Conservation (phyloP, 2,113 vertebrate species). For the Corvus cornix region DNA sequence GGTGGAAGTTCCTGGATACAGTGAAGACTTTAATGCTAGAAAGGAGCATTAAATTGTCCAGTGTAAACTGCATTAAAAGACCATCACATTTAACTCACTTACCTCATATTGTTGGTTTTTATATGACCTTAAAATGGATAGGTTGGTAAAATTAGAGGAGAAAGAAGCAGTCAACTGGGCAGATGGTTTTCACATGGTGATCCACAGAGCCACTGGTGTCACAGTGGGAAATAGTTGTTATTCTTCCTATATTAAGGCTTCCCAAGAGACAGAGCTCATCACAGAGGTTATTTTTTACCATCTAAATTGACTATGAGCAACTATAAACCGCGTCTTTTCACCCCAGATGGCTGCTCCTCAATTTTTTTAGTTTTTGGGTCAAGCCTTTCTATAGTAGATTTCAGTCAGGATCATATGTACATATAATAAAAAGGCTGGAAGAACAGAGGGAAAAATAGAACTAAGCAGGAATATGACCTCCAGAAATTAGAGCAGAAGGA, state of each 20-base stretch:
- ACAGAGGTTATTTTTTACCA: neutral
- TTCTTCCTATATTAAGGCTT: neutral
- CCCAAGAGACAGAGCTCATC: neutral
- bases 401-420: neutral
- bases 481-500: conserved; percentile 39
- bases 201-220: neutral
- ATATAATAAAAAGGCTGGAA: neutral
- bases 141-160: neutral
- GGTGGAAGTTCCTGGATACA: conserved; percentile 31
- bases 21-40: neutral
- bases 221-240: neutral
- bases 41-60: neutral
- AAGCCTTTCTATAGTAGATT: neutral
- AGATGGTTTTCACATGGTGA: neutral
- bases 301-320: neutral
- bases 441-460: neutral
- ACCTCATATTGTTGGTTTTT: neutral
- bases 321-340: conserved; percentile 1
- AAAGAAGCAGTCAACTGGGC: neutral
- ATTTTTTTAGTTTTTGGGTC: conserved; percentile 25
- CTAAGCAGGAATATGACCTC: neutral
- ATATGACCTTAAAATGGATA: neutral
- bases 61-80: neutral
- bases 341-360: conserved; percentile 40
- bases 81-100: neutral